Conservation (phyloP, 2,888 invertebrate genomes). For the Terebella lapidaria region DNA sequence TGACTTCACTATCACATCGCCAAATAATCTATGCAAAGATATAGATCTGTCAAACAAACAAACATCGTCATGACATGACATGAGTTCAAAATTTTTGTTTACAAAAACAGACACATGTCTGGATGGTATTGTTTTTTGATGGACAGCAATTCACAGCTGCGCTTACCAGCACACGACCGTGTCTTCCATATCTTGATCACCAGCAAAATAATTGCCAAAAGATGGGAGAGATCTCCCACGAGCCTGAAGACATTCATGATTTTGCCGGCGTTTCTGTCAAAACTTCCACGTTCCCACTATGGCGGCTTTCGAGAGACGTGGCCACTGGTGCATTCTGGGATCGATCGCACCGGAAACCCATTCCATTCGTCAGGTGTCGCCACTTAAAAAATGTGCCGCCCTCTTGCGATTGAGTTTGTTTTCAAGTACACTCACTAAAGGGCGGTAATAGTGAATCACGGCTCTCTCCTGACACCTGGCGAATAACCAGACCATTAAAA, state of each 20-base stretch:
- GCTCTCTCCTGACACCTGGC: too few relatives aligned
- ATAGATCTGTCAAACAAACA: neutral
- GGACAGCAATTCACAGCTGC: too few relatives aligned
- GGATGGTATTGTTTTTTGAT: too few relatives aligned
- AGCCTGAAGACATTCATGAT: constrained; percentile 97
- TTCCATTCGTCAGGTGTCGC: neutral
- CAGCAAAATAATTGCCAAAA: constrained; percentile 90
- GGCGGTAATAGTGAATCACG: too few relatives aligned
- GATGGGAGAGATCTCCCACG: constrained; percentile 92
- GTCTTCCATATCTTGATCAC: constrained; percentile 98
- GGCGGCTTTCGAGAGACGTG: constrained; percentile 1
- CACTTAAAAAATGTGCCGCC: too few relatives aligned
- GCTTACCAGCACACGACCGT: constrained; percentile 92
- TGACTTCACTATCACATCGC: neutral
- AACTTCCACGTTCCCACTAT: constrained; percentile 1
- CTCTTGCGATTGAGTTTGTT: too few relatives aligned
- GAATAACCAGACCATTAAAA: too few relatives aligned
- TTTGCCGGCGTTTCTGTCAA: neutral
- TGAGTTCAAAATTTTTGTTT: too few relatives aligned
- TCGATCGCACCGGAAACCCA: neutral
- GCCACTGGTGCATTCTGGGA: neutral
- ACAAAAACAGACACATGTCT: too few relatives aligned
- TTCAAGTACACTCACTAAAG: too few relatives aligned
- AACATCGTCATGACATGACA: too few relatives aligned
- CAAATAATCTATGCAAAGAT: neutral